Evolutionary conservation across 2,797 vertebrate genomes (phyloP), one percentile per base, ranked within the genome.

Genomic region (Gymnodraco acuticeps): DNA sequence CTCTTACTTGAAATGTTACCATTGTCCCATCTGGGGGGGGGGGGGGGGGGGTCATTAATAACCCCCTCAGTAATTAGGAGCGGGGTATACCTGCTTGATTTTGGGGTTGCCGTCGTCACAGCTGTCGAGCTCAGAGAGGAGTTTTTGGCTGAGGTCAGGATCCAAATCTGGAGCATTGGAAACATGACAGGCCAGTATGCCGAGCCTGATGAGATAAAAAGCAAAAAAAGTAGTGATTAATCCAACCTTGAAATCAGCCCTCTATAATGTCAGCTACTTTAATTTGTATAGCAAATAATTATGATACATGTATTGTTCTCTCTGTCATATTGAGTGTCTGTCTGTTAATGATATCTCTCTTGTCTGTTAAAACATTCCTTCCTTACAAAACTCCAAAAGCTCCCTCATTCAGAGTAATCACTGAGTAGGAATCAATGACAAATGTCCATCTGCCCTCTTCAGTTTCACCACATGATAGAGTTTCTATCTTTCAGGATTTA

Each of bases 121-220:
- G 27, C 67, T 2, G 0, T 68, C 33, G 3, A 95, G 81, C 75
- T 92, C 81, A 54, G 87, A 64, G 11, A 95, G 91, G 7, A 95
- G 78, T 51, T 63, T 83, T 46, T 23, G 69, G 31, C 81, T 90
- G n/a, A 84, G 16, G 3, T 82, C 77, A 42, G 68, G 6, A 6
- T 83, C 80, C 70, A 94, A 43, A 1, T 86, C 51, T 48, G 77
- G 55, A n/a, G 46, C 17, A 8, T 85, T 38, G 0, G 87, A 60
- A 47, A 73, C 90, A 77, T 85, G 90, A 87, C 95, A 95, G 56
- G 79, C 81, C 70, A 95, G 77, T 17, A 75, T 55, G 47, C 95
- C 93, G 1, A 96, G 89, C 43, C 95, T 95, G 77, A 31, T 6
- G 58, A 66, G 27, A n/a, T 16, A 10, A 71, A 50, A 64, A 10